phyloP scores from a whole-genome alignment of 53 echinoderm and acorn worm genomes.

The Hippasteria phrygiana region DNA sequence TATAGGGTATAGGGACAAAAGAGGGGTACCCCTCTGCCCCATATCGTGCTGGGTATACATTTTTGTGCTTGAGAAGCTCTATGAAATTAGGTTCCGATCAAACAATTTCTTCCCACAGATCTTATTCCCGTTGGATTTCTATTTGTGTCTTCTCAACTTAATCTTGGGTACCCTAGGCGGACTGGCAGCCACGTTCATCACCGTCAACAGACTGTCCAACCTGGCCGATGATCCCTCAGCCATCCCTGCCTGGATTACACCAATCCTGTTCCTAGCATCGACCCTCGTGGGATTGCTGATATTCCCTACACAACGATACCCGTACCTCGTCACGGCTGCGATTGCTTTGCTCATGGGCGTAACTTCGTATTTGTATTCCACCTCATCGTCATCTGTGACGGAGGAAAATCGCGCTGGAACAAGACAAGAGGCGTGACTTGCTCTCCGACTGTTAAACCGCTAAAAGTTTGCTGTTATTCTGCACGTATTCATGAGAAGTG shows the following conservation, averaged over 20 bases:
- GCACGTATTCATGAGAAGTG: too few relatives aligned
- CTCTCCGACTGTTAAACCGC: too few relatives aligned
- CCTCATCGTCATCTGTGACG: not conserved
- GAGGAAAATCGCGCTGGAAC: not conserved
- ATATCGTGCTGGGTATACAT: too few relatives aligned
- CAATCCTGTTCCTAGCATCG: not conserved
- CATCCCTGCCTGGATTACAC: constrained; percentile 3
- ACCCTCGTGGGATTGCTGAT: not conserved
- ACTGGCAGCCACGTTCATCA: not conserved
- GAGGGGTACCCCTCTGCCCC: too few relatives aligned
- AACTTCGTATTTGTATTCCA: not conserved
- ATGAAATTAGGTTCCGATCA: too few relatives aligned
- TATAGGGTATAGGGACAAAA: too few relatives aligned
- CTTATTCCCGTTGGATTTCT: constrained; percentile 57
- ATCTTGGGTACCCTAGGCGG: constrained; percentile 8
- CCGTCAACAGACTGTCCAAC: not conserved
- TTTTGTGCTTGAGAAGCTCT: not conserved
- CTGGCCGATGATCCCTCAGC: not conserved
- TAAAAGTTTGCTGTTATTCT: too few relatives aligned
- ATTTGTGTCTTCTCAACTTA: constrained; percentile 8
- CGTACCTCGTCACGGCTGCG: not conserved
- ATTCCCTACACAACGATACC: constrained; percentile 42
- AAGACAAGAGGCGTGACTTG: not conserved
- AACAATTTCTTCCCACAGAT: not conserved
- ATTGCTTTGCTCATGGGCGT: not conserved